Evolutionary conservation across 1,140 invertebrate genomes (phyloP).

Genomic region (Nilaparvata lugens): DNA sequence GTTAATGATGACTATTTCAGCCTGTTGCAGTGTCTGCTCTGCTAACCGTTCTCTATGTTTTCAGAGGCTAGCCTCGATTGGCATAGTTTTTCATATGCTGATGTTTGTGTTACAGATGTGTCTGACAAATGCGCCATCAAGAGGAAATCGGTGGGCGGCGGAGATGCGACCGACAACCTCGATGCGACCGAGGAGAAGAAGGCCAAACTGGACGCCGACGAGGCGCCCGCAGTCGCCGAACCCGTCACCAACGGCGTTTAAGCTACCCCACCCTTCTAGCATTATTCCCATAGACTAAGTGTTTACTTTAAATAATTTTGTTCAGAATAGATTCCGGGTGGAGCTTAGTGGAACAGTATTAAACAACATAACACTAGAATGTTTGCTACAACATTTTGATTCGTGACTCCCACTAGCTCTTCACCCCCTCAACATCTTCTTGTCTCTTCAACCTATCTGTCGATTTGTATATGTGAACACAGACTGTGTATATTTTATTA

Average conservation of each 20-base stretch:
- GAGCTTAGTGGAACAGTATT: background rate
- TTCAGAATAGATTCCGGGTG: background rate
- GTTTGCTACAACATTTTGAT: background rate
- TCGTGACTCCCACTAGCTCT: background rate
- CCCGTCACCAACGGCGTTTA: slow-evolving; percentile 47
- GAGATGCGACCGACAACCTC: slow-evolving; percentile 33
- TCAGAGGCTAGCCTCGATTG: background rate
- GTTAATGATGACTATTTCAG: background rate
- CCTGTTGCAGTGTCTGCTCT: background rate
- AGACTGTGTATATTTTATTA: too few relatives aligned
- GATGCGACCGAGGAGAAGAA: slow-evolving; percentile 47
- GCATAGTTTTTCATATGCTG: background rate
- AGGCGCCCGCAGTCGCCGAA: slow-evolving; percentile 36
- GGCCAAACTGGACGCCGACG: slow-evolving; percentile 54
- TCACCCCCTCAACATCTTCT: too few relatives aligned
- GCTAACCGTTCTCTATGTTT: background rate
- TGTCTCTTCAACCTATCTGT: too few relatives aligned
- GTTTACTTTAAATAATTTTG: background rate
- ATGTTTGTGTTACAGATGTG: background rate
- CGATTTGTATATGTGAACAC: too few relatives aligned
- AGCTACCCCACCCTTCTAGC: background rate
- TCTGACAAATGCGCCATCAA: slow-evolving; percentile 34
- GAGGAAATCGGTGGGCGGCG: slow-evolving; percentile 56
- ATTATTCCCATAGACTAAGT: background rate
- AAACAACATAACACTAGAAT: background rate